Base-by-base conservation (phyloP, 2,888 invertebrate species). In the Mechanitis messenoides region DNA sequence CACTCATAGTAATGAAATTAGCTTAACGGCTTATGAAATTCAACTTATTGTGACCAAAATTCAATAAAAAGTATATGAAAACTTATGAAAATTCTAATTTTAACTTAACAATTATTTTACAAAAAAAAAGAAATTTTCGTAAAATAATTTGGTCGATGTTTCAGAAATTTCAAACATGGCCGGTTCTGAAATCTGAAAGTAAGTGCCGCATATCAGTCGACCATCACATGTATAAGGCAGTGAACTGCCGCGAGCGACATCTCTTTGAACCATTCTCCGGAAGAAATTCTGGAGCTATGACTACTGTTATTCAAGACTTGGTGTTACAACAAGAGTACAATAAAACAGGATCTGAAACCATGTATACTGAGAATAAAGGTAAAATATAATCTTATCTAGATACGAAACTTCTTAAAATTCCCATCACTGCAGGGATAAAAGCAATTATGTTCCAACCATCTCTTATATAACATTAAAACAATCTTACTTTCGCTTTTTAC, bases 221-320 rank as follows among this genome's bases (percentile, higher is more conserved):
- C 82, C 94, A 95, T 69, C 92, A 93, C 72, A 88, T 96, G 6
- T 95, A 96, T 80, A 93, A 93, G 50, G 85, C 91, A 11, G 93
- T 96, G 2, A 91, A 78, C 33, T 97, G 97, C 75, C 85, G 89
- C 45, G 96, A 96, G 78, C 86, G 91, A 0, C 95, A 96, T 76
- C 84, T 93, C 45, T 91, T 96, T 64, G 93, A 94, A 71, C 95
- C 96, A 0, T 94, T 96, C 75, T 95, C 95, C 0, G 94, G 94
- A 62, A 91, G 91, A 58, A 92, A 92, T 64, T 92, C 94, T 0
- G 96, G 95, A 0, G 95, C 94, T 0, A 91, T 93, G 73, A 94
- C 95, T 3, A 92, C 91, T 4, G 91, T 94, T 0, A 77, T 83
- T 2, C 93, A 94, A 58, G 89, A 87, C 58, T 82, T 95, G 64